These are phyloP conservation scores for Trachelipus rathkii DNA, from an alignment of 1,140 invertebrate genomes.

Conservation along the genomic window DNA sequence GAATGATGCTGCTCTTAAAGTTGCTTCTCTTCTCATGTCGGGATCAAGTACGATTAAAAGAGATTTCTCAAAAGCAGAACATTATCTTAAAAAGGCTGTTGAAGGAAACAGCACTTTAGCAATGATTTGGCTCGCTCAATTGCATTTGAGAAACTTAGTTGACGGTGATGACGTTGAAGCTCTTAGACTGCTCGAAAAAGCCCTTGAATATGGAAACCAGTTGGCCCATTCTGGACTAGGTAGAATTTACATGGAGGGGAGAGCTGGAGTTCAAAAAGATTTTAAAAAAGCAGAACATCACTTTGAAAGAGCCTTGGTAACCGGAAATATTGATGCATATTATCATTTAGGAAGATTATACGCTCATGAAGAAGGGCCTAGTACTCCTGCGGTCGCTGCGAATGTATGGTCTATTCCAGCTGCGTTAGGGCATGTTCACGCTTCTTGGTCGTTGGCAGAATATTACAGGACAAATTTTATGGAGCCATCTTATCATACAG, in stretches of 20 bases:
- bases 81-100: slow-evolving; percentile 21
- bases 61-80: slow-evolving; percentile 16
- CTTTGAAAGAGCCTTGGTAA: slow-evolving; percentile 17
- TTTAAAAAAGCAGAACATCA: slow-evolving; percentile 16
- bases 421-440: slow-evolving; percentile 18
- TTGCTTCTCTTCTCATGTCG: slow-evolving; percentile 7
- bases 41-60: background rate
- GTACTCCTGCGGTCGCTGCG: background rate
- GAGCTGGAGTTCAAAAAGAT: slow-evolving; percentile 4
- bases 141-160: slow-evolving; percentile 14
- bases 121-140: slow-evolving; percentile 24
- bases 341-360: slow-evolving; percentile 20
- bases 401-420: slow-evolving; percentile 22
- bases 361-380: background rate
- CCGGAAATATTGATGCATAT: slow-evolving; percentile 23
- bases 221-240: slow-evolving; percentile 23
- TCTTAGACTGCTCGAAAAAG: slow-evolving; percentile 19
- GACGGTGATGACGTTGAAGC: background rate
- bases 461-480: background rate
- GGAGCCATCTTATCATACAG: background rate
- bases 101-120: slow-evolving; percentile 6
- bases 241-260: slow-evolving; percentile 23
- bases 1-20: slow-evolving; percentile 22
- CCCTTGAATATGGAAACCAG: slow-evolving; percentile 21
- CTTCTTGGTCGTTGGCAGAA: slow-evolving; percentile 21